A percentile compares a stretch with the other conserved stretches of the same genome.
These are phyloP conservation scores for Monopterus albus DNA, from an alignment of 2,113 vertebrate genomes.

Conservation along the genomic window DNA sequence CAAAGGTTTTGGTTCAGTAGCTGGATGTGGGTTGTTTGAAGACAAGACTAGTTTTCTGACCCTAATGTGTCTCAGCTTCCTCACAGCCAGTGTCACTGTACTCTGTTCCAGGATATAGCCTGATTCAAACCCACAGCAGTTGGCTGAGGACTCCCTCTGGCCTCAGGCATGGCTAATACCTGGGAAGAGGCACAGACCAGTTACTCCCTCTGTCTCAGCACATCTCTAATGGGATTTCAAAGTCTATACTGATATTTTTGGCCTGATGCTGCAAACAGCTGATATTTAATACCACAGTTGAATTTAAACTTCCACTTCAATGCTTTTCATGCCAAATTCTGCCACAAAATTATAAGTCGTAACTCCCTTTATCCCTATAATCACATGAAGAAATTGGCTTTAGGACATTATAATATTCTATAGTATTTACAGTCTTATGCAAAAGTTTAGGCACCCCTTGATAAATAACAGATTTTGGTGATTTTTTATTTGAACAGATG, in stretches of 20 bases:
- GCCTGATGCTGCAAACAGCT: neutral
- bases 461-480: no score
- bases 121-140: slow-evolving; percentile 64
- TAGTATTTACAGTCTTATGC: no score
- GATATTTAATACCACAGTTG: slow-evolving; percentile 40
- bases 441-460: no score
- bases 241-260: slow-evolving; percentile 47
- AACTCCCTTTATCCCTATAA: no score
- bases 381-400: no score
- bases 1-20: slow-evolving; percentile 28
- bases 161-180: slow-evolving; percentile 63
- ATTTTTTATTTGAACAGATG: no score
- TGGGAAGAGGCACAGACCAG: slow-evolving; percentile 59
- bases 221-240: slow-evolving; percentile 54
- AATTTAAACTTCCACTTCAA: slow-evolving; percentile 27
- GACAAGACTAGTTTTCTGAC: slow-evolving; percentile 58
- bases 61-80: slow-evolving; percentile 40
- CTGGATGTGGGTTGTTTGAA: slow-evolving; percentile 26
- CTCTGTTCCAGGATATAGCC: slow-evolving; percentile 63
- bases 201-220: slow-evolving; percentile 53
- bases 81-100: slow-evolving; percentile 35
- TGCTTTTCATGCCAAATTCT: slow-evolving; percentile 34
- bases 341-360: slow-evolving; percentile 55
- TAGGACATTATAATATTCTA: no score
- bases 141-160: slow-evolving; percentile 68